These are phyloP conservation scores for Bos taurus DNA, from an alignment of 2,113 vertebrate genomes.

Conservation along the genomic window ARS-UCD2.0 NC_037344.1:63938501-63939000, in stretches of 20 bases:
- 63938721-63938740: neutral
- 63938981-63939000: neutral
- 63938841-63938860: neutral
- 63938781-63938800: neutral
- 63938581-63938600: neutral
- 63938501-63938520: neutral
- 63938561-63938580: neutral
- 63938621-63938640: neutral
- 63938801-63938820: neutral
- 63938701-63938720: accelerated
- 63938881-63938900: neutral
- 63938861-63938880: neutral
- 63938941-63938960: neutral
- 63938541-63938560: neutral
- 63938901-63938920: neutral
- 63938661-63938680: neutral
- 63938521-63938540: neutral
- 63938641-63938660: neutral
- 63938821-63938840: neutral
- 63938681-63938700: neutral
- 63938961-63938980: neutral
- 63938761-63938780: neutral
- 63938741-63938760: accelerated
- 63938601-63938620: neutral
- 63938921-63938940: too few species aligned